Evolutionary conservation across 2,888 invertebrate genomes (phyloP).

Genomic region (Drosophila diplacantha): DNA sequence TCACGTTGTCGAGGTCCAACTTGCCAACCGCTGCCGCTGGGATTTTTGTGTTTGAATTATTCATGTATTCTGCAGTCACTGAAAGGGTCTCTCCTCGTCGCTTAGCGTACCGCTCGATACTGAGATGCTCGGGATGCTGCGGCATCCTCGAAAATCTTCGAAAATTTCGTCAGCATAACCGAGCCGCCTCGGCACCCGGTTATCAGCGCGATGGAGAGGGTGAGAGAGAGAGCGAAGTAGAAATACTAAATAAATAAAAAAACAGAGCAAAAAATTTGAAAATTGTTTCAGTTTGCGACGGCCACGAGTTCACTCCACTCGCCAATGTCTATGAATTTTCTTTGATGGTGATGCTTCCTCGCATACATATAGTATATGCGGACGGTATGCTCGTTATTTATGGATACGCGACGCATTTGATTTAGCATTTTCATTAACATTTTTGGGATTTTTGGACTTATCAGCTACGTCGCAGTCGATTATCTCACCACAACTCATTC

Average conservation of each 20-base stretch:
- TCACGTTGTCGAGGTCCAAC: slow-evolving; percentile 56
- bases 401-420: slow-evolving; percentile 58
- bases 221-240: slow-evolving; percentile 1
- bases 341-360: slow-evolving; percentile 58
- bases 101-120: slow-evolving; percentile 62
- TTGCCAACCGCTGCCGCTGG: slow-evolving; percentile 27
- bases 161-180: slow-evolving; percentile 58
- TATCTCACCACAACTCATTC: slow-evolving; percentile 46
- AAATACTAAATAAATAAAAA: slow-evolving; percentile 33
- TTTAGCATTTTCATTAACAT: slow-evolving; percentile 44
- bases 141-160: slow-evolving; percentile 36
- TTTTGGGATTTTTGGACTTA: slow-evolving; percentile 44
- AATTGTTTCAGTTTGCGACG: slow-evolving; percentile 53
- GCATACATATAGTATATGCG: slow-evolving; percentile 19
- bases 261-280: slow-evolving; percentile 47
- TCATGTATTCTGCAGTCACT: slow-evolving; percentile 55
- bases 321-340: slow-evolving; percentile 60
- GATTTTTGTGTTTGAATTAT: slow-evolving; percentile 60
- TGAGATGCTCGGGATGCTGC: slow-evolving; percentile 40
- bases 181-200: slow-evolving; percentile 36
- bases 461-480: slow-evolving; percentile 38
- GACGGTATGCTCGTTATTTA: slow-evolving; percentile 45
- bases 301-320: slow-evolving; percentile 69
- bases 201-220: slow-evolving; percentile 25
- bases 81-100: slow-evolving; percentile 29